Evolutionary conservation across 2,797 vertebrate genomes (phyloP), one percentile per base, ranked within the genome.

Genomic region (Todus mexicanus): DNA sequence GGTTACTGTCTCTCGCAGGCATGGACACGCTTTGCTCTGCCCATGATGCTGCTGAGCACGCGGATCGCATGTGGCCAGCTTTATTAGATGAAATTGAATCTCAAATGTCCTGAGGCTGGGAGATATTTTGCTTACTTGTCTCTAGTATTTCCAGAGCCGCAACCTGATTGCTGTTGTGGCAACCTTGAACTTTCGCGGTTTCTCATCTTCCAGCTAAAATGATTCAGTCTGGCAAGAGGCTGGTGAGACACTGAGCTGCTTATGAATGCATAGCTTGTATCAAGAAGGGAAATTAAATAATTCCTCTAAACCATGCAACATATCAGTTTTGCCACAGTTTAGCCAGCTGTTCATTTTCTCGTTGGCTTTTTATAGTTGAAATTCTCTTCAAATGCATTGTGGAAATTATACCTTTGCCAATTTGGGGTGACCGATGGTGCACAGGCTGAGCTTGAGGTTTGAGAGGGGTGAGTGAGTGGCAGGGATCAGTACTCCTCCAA

Each of bases 11-110:
- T 72, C 23, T 59, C n/a, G n/a, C 0, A 10, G 20, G 12, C 10
- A 11, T 25, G 3, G 9, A 22, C 0, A 0, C 6, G 25, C 68
- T 51, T 5, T 0, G 5, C 53, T 84, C 69, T 38, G n/a, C 50
- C 38, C 3, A 3, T 1, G 11, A 8, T 25, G 64, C 29, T 74
- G 40, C 48, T 4, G 19, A 35, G 47, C 0, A 1, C 3, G 47
- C n/a, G 69, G 10, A 23, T 71, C 0, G 2, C 9, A 18, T 0
- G 1, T 1, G 5, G 27, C 22, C 0, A 3, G 22, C 29, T 56
- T 83, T 69, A 48, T 33, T 43, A 42, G 47, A 25, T 71, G 71
- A 82, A 86, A 77, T 53, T 76, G 31, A 40, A 38, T 79, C 45
- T 60, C 1, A 3, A 27, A 26, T 21, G 31, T 75, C 86, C 64